Evolutionary conservation across 1,140 invertebrate species (phyloP).

Genomic region (Zophobas morio): DNA sequence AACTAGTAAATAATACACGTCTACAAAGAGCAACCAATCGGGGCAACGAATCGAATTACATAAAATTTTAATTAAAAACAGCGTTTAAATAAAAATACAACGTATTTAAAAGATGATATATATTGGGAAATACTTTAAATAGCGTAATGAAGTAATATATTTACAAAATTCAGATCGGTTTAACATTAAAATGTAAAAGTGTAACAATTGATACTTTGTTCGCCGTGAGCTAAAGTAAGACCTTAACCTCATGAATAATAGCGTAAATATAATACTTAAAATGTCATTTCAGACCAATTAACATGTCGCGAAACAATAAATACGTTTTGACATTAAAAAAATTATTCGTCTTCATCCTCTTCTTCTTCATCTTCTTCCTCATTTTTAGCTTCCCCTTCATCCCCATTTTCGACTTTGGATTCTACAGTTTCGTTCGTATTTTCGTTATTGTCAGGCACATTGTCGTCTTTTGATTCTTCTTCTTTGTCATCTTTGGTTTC

Average conservation of each 20-base stretch:
- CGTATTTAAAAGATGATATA: not conserved
- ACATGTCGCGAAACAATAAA: constrained; percentile 13
- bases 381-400: constrained; percentile 41
- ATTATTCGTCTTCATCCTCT: constrained; percentile 46
- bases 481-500: constrained; percentile 57
- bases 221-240: constrained; percentile 35
- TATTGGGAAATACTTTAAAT: constrained; percentile 21
- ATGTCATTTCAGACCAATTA: constrained; percentile 20
- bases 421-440: constrained; percentile 39
- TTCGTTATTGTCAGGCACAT: constrained; percentile 45
- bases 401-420: constrained; percentile 49
- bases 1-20: not conserved
- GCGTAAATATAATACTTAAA: constrained; percentile 46
- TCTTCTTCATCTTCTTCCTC: constrained; percentile 45
- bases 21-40: no score
- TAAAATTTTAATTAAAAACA: not conserved
- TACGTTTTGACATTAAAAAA: constrained; percentile 36
- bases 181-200: constrained; percentile 31
- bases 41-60: not conserved
- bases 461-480: constrained; percentile 52
- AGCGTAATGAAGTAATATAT: constrained; percentile 42
- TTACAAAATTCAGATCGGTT: constrained; percentile 41
- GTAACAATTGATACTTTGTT: constrained; percentile 35
- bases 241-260: constrained; percentile 44
- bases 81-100: constrained; percentile 3